These are phyloP conservation scores for Drosophila silvestris DNA, from an alignment of 2,888 invertebrate genomes.

Conservation along the genomic window DNA sequence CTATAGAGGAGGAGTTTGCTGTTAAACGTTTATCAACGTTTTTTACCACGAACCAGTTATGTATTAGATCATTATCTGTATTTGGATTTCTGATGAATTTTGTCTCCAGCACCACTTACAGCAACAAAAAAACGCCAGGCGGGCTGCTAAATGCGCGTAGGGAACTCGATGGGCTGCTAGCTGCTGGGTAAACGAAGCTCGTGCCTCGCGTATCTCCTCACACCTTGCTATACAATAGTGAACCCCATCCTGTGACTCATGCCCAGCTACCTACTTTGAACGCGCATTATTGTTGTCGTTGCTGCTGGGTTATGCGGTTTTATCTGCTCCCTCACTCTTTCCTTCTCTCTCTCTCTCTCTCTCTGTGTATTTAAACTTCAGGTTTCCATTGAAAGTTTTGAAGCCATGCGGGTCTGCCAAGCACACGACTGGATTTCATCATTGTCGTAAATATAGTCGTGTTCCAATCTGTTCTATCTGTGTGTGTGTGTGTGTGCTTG, in stretches of 20 bases:
- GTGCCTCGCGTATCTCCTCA: constrained; percentile 18
- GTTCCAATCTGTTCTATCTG: constrained; percentile 1
- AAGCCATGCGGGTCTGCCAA: constrained; percentile 43
- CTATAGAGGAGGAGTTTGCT: constrained; percentile 18
- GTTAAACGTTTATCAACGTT: constrained; percentile 55
- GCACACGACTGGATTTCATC: constrained; percentile 62
- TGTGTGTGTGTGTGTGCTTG: not conserved
- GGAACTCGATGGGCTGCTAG: not conserved
- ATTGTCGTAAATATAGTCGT: constrained; percentile 53
- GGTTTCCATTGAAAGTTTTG: constrained; percentile 66
- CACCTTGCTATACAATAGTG: constrained; percentile 18
- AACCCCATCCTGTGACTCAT: constrained; percentile 58
- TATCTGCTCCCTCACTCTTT: constrained; percentile 26
- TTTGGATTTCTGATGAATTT: constrained; percentile 82
- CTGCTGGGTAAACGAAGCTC: constrained; percentile 7
- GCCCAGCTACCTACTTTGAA: constrained; percentile 21
- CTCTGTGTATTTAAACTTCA: constrained; percentile 31
- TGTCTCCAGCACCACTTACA: constrained; percentile 59
- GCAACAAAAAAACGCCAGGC: constrained; percentile 39
- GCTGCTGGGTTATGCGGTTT: constrained; percentile 36
- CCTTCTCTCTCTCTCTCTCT: constrained; percentile 9
- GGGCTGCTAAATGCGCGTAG: constrained; percentile 50
- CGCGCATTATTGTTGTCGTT: not conserved
- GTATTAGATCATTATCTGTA: constrained; percentile 81
- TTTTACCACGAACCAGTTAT: constrained; percentile 74